phyloP scores from a whole-genome alignment of 2,113 vertebrate genomes.

The Nestor notabilis region DNA sequence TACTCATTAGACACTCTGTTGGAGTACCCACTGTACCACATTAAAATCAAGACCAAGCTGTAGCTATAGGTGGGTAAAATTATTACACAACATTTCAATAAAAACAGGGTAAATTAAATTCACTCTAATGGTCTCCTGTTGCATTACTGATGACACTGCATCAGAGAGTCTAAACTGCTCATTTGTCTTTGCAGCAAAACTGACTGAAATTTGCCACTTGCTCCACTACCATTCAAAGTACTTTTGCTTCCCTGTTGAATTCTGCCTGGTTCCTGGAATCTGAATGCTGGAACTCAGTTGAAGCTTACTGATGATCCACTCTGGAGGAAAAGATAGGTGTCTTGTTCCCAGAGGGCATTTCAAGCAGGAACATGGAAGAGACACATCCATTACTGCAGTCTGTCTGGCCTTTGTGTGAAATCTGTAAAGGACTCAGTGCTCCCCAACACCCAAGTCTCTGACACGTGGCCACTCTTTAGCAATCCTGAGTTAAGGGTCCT shows the following conservation, averaged over 20 bases:
- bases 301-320: neutral
- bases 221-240: neutral
- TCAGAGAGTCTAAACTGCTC: neutral
- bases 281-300: fast-evolving
- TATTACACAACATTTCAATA: slow-evolving; percentile 3
- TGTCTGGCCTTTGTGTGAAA: neutral
- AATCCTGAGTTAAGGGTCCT: neutral
- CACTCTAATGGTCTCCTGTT: neutral
- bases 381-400: neutral
- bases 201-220: neutral
- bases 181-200: neutral
- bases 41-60: neutral
- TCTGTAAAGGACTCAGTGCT: neutral
- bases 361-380: neutral
- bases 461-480: neutral
- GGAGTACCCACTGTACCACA: neutral
- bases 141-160: neutral
- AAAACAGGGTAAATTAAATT: slow-evolving; percentile 25
- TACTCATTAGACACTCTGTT: neutral
- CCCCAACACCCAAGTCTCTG: neutral
- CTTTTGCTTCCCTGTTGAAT: neutral
- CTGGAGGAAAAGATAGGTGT: neutral
- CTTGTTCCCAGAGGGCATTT: neutral
- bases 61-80: neutral
- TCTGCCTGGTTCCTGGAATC: neutral